Conservation (phyloP, 2,113 vertebrate genomes). For the Calidris pygmaea region DNA sequence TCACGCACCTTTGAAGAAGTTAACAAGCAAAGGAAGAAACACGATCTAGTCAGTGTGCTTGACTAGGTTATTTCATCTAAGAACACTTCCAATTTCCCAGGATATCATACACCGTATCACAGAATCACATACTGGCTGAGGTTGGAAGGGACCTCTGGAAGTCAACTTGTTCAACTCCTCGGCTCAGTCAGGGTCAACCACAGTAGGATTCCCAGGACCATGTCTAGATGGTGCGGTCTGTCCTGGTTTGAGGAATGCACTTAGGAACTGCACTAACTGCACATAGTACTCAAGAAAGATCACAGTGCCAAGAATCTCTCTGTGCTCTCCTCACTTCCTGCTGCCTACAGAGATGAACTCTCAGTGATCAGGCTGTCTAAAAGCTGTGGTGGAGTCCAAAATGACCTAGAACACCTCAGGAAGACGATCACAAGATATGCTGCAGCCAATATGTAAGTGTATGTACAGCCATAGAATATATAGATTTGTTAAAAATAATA, state of each 20-base stretch:
- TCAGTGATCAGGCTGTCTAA: neutral
- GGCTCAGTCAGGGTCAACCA: neutral
- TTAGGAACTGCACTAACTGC: neutral
- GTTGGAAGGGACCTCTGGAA: neutral
- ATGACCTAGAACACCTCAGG: neutral
- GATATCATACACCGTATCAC: neutral
- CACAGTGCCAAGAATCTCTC: neutral
- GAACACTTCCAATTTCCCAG: neutral
- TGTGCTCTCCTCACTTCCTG: neutral
- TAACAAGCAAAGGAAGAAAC: neutral
- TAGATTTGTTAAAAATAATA: too few relatives aligned
- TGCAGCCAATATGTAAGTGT: neutral
- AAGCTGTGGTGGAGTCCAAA: neutral
- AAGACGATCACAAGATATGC: neutral
- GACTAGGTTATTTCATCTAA: neutral
- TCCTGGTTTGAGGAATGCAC: neutral
- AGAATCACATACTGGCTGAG: neutral
- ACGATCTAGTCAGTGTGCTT: neutral
- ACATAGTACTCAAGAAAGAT: neutral
- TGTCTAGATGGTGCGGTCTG: neutral
- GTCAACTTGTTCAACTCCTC: neutral
- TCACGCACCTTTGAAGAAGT: neutral
- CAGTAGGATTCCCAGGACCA: neutral
- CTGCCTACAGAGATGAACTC: neutral
- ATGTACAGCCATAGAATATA: neutral